Percentiles rank a stretch among this genome's conserved stretches.
Conservation (phyloP, 2,113 vertebrate species). For the Marmota monax region DNA sequence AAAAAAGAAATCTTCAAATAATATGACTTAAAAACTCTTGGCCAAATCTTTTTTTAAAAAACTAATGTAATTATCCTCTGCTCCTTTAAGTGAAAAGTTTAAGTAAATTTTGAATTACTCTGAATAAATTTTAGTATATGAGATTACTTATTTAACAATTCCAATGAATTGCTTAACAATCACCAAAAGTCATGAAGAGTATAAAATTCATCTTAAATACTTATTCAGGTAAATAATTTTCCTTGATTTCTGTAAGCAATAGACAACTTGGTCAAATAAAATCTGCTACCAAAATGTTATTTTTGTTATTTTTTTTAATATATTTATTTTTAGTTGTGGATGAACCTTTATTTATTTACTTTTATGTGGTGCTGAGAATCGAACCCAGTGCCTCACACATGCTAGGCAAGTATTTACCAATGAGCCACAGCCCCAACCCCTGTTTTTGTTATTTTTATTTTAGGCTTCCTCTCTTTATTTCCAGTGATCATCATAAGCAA, state of each 20-base stretch:
- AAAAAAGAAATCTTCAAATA: constrained; percentile 69
- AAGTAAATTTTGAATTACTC: background rate
- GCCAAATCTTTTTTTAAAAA: background rate
- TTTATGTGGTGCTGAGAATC: too few species aligned
- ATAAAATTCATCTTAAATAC: background rate
- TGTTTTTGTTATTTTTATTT: background rate
- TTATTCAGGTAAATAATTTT: background rate
- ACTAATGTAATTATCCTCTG: background rate
- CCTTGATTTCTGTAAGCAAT: background rate
- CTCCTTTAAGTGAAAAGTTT: constrained; percentile 31
- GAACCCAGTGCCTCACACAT: too few species aligned
- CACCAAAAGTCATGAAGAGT: background rate
- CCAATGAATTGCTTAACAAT: constrained; percentile 21
- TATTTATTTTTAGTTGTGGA: too few species aligned
- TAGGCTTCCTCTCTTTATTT: constrained; percentile 38
- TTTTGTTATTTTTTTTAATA: background rate
- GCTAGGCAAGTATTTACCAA: too few species aligned
- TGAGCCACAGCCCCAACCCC: too few species aligned
- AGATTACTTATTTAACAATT: background rate
- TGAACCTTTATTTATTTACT: too few species aligned
- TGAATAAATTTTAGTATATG: constrained; percentile 1
- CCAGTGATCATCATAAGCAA: background rate
- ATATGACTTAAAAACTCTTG: background rate
- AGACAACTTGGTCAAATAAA: constrained; percentile 21
- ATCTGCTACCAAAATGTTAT: background rate